Conservation (phyloP, 2,888 invertebrate genomes). For the Trachelus iudaicus region DNA sequence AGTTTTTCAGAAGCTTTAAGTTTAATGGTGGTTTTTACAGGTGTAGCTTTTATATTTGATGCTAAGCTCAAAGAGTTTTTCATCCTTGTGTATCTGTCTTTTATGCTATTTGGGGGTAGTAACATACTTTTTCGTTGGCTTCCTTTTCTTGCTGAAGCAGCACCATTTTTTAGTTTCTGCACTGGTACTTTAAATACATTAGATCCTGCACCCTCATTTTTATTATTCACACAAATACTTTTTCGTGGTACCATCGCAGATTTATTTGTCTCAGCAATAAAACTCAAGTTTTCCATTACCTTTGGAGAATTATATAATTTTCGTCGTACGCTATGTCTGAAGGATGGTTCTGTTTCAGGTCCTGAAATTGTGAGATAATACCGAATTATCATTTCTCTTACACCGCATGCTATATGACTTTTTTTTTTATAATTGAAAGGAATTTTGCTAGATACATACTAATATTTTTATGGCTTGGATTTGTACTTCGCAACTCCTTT, state of each 20-base stretch:
- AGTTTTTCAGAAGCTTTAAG: not conserved
- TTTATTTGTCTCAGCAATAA: not conserved
- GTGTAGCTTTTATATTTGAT: not conserved
- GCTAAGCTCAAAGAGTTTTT: not conserved
- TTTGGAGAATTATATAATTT: not conserved
- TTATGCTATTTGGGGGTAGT: constrained; percentile 31
- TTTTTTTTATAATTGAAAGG: not conserved
- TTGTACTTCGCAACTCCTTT: not conserved
- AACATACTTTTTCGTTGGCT: constrained; percentile 23
- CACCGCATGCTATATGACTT: not conserved
- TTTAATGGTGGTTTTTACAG: not conserved
- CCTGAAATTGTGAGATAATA: not conserved
- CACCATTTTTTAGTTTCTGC: not conserved
- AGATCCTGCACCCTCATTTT: not conserved
- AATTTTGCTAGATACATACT: not conserved
- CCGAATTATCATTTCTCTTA: not conserved
- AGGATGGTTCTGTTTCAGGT: not conserved
- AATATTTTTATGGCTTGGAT: not conserved
- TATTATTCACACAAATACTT: not conserved
- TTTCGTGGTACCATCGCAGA: not conserved
- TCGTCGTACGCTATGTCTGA: not conserved
- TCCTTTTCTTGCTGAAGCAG: not conserved
- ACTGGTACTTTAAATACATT: not conserved
- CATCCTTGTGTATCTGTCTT: constrained; percentile 15
- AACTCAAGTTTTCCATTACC: not conserved